A percentile compares a stretch with the other conserved stretches of the same genome.
Evolutionary conservation across 2,113 vertebrate genomes (phyloP).

Genomic region (Tragelaphus imberbis): DNA sequence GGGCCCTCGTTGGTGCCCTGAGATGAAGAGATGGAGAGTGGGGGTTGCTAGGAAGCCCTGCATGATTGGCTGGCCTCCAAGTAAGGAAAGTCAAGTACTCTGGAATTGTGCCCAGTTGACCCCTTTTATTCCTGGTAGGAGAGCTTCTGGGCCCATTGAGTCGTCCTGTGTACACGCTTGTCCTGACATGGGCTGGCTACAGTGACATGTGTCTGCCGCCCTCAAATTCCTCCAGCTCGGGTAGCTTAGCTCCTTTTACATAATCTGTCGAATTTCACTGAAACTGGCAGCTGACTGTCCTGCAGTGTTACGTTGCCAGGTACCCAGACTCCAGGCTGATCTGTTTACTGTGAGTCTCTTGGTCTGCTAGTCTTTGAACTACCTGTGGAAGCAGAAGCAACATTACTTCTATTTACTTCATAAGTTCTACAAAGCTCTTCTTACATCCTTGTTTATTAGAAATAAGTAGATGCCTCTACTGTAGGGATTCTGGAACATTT

Average conservation of each 20-base stretch:
- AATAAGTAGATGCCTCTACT: not conserved
- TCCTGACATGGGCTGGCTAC: conserved; percentile 2
- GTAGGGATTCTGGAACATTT: not conserved
- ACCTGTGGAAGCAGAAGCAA: not conserved
- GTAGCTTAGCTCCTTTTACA: conserved; percentile 41
- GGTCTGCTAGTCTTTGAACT: conserved; percentile 13
- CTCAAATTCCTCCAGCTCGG: not conserved
- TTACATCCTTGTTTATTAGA: not conserved
- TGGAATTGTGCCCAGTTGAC: not conserved
- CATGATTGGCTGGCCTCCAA: not conserved
- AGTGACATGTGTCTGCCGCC: conserved; percentile 3
- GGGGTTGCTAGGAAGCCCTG: not conserved
- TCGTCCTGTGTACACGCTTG: not conserved
- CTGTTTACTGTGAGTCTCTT: conserved; percentile 10
- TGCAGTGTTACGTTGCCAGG: conserved; percentile 36
- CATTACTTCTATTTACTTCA: not conserved
- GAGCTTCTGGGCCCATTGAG: not conserved
- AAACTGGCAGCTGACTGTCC: conserved; percentile 48
- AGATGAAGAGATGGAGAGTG: not conserved
- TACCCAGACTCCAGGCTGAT: not conserved
- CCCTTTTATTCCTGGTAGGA: conserved; percentile 11
- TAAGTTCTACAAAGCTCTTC: not conserved
- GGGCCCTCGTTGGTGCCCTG: not conserved
- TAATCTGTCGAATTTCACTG: conserved; percentile 54
- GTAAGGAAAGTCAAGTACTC: not conserved